These are phyloP conservation scores for Brachyrhaphis roseni DNA, from an alignment of 2,797 vertebrate species.

Conservation along the genomic window DNA sequence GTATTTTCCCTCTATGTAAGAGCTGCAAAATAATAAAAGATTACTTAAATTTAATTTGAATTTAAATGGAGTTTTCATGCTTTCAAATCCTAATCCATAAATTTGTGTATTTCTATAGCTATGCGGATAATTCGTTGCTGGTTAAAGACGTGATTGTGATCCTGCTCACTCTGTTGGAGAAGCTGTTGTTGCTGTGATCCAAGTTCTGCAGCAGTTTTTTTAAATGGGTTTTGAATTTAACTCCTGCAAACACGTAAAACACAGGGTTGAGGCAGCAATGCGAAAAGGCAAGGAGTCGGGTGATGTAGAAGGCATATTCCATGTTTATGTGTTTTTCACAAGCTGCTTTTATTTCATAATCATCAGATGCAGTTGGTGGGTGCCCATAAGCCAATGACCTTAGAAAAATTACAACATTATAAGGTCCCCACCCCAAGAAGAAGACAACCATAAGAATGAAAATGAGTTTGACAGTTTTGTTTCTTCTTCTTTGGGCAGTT, in stretches of 20 bases:
- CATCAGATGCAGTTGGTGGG: rapidly evolving
- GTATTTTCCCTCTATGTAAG: background rate
- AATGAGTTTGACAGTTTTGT: slow-evolving; percentile 89
- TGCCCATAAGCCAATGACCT: slow-evolving; percentile 29
- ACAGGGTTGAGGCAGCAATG: slow-evolving; percentile 95
- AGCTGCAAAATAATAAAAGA: no score
- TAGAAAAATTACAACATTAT: slow-evolving; percentile 86
- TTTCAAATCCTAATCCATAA: background rate
- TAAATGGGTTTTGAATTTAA: slow-evolving; percentile 91
- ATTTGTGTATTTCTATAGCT: background rate
- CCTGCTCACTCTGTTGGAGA: slow-evolving; percentile 31
- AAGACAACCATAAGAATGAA: slow-evolving; percentile 86
- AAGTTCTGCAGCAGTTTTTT: slow-evolving; percentile 68
- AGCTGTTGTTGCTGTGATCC: slow-evolving; percentile 3
- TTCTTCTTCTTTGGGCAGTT: slow-evolving; percentile 79
- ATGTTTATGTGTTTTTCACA: slow-evolving; percentile 66
- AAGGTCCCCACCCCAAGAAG: slow-evolving; percentile 93
- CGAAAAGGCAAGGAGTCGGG: slow-evolving; percentile 86
- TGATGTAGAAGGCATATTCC: slow-evolving; percentile 76
- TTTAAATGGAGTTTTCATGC: background rate
- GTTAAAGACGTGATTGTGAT: slow-evolving; percentile 61
- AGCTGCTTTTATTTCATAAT: rapidly evolving
- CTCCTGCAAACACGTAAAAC: slow-evolving; percentile 91
- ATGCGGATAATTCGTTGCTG: slow-evolving; percentile 72
- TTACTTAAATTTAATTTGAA: background rate